phyloP scores from a whole-genome alignment of 1,140 invertebrate genomes.

The Lepidurus arcticus region DNA sequence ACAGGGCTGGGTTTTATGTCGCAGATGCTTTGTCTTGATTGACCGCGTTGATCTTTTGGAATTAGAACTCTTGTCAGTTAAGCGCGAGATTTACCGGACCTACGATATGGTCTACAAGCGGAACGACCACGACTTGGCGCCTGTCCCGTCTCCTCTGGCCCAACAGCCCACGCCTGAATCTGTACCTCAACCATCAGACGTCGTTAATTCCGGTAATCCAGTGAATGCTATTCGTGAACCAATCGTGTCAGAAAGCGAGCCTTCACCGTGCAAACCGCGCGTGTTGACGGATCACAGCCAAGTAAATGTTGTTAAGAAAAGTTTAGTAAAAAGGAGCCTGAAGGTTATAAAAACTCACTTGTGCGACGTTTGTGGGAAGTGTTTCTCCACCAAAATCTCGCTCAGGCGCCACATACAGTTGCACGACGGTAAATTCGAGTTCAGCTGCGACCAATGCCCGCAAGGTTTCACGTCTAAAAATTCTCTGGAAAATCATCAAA shows the following conservation, averaged over 20 bases:
- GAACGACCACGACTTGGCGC: background rate
- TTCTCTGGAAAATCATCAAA: conserved; percentile 6
- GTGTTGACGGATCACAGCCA: background rate
- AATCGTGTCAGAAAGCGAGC: conserved; percentile 11
- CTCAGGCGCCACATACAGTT: conserved; percentile 28
- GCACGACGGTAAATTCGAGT: background rate
- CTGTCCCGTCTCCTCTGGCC: background rate
- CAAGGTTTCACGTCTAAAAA: conserved; percentile 24
- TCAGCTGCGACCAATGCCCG: conserved; percentile 6
- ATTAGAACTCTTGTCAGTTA: conserved; percentile 1
- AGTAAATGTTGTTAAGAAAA: background rate
- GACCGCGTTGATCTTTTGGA: background rate
- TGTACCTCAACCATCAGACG: background rate
- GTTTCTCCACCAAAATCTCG: background rate
- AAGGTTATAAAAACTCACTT: conserved; percentile 22
- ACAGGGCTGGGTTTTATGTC: background rate
- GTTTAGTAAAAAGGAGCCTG: background rate
- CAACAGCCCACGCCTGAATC: background rate
- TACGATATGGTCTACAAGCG: background rate
- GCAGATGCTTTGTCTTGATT: conserved; percentile 3
- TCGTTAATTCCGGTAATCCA: background rate
- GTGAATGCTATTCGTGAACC: background rate
- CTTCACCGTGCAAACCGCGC: background rate
- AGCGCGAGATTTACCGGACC: conserved; percentile 1
- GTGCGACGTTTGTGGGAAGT: conserved; percentile 30